Percentiles rank a stretch among this genome's conserved stretches.
These are phyloP conservation scores for Sebastes vulpes DNA, from an alignment of 2,797 vertebrate species.

Conservation along the genomic window DNA sequence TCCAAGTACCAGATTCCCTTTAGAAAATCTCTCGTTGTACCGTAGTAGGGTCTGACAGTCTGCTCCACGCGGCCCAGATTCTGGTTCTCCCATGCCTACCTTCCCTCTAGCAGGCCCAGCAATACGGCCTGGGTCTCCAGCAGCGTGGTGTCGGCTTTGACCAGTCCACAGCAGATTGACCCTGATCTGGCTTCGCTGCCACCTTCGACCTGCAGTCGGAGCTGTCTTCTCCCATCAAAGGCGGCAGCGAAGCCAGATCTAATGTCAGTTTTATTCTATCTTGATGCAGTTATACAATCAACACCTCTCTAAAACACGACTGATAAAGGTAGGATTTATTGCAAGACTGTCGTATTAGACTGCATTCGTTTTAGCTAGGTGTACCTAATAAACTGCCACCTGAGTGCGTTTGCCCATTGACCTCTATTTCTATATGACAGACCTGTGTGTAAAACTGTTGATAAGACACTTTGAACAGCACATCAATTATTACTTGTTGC, in stretches of 20 bases:
- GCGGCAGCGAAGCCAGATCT: accelerated
- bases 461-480: not conserved
- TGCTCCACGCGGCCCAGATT: accelerated
- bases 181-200: too few species aligned
- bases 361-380: not conserved
- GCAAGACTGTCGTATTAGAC: not conserved
- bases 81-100: not conserved
- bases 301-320: not conserved
- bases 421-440: not conserved
- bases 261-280: not conserved
- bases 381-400: not conserved
- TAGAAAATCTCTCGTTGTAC: not conserved
- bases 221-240: too few species aligned
- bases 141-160: too few species aligned
- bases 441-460: not conserved
- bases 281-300: not conserved
- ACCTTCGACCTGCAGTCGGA: too few species aligned
- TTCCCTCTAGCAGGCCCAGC: accelerated
- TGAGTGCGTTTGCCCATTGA: not conserved
- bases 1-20: not conserved
- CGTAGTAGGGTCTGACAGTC: accelerated
- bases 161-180: accelerated
- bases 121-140: too few species aligned
- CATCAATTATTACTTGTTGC: not conserved
- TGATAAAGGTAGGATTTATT: not conserved